A percentile compares a stretch with the other conserved stretches of the same genome.
These are phyloP conservation scores for Cyprinodon variegatus DNA, from an alignment of 2,113 vertebrate species.

Conservation along the genomic window DNA sequence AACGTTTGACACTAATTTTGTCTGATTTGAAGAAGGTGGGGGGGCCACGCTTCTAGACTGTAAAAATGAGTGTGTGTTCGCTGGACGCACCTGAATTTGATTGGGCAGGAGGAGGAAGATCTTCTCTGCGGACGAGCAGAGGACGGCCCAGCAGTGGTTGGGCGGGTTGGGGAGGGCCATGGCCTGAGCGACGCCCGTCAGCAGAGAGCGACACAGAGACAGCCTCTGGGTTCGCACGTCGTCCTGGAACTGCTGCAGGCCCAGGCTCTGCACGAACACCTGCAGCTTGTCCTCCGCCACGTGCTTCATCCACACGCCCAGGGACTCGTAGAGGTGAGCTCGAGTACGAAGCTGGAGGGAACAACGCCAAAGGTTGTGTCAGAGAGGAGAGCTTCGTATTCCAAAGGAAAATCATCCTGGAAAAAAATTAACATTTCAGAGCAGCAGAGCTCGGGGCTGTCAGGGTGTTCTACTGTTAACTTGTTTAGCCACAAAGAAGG, in stretches of 20 bases:
- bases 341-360: slow-evolving; percentile 78
- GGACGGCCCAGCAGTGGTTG: slow-evolving; percentile 85
- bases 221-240: slow-evolving; percentile 42
- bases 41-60: no score
- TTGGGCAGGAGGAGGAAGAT: slow-evolving; percentile 88
- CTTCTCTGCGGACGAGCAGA: slow-evolving; percentile 84
- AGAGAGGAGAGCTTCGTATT: no score
- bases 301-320: slow-evolving; percentile 90
- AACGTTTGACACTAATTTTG: no score
- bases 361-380: no score
- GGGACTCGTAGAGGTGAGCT: slow-evolving; percentile 81
- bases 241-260: slow-evolving; percentile 82
- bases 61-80: background rate
- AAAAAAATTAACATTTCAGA: no score
- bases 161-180: slow-evolving; percentile 88
- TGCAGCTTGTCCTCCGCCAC: slow-evolving; percentile 90
- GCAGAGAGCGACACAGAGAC: slow-evolving; percentile 76
- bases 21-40: no score
- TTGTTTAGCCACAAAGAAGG: background rate
- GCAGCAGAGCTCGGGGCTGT: no score
- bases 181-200: slow-evolving; percentile 86
- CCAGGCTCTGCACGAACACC: slow-evolving; percentile 82
- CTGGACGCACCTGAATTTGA: slow-evolving; percentile 82
- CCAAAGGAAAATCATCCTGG: no score
- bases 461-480: background rate